Conservation (phyloP, 2,113 vertebrate genomes). For the Peromyscus maniculatus region DNA sequence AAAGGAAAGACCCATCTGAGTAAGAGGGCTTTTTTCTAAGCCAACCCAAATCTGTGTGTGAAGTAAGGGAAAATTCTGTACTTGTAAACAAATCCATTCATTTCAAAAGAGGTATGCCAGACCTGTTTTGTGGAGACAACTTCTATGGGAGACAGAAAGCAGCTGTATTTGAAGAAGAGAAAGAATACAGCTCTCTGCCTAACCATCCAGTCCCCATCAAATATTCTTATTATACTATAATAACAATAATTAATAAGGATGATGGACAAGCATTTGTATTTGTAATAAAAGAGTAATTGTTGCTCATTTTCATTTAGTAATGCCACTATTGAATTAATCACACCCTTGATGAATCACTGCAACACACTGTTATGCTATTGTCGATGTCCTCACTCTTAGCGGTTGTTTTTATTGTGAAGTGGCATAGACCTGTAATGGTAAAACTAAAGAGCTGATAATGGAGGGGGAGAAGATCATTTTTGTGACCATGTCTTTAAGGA, state of each 20-base stretch:
- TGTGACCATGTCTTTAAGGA: background rate
- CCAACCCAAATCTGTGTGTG: background rate
- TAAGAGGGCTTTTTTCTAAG: background rate
- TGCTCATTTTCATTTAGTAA: slow-evolving; percentile 72
- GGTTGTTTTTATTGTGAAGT: slow-evolving; percentile 61
- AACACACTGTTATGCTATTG: slow-evolving; percentile 36
- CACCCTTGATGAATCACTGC: slow-evolving; percentile 63
- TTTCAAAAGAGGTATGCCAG: slow-evolving; percentile 23
- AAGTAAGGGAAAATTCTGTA: background rate
- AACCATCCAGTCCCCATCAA: slow-evolving; percentile 54
- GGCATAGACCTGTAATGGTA: background rate
- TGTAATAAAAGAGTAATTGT: slow-evolving; percentile 76
- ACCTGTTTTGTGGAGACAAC: background rate
- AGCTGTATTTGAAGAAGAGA: slow-evolving; percentile 57
- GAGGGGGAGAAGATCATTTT: background rate
- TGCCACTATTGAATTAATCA: slow-evolving; percentile 70
- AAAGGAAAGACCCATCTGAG: background rate
- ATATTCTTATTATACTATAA: slow-evolving; percentile 77
- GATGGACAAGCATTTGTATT: slow-evolving; percentile 78
- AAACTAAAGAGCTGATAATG: slow-evolving; percentile 56
- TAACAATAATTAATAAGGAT: slow-evolving; percentile 81
- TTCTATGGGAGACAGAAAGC: slow-evolving; percentile 25
- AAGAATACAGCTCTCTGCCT: slow-evolving; percentile 15
- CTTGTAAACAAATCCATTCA: slow-evolving; percentile 20
- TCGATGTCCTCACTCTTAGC: background rate